These are phyloP conservation scores for Cosmia trapezina DNA, from an alignment of 2,888 invertebrate genomes.

Conservation along the genomic window DNA sequence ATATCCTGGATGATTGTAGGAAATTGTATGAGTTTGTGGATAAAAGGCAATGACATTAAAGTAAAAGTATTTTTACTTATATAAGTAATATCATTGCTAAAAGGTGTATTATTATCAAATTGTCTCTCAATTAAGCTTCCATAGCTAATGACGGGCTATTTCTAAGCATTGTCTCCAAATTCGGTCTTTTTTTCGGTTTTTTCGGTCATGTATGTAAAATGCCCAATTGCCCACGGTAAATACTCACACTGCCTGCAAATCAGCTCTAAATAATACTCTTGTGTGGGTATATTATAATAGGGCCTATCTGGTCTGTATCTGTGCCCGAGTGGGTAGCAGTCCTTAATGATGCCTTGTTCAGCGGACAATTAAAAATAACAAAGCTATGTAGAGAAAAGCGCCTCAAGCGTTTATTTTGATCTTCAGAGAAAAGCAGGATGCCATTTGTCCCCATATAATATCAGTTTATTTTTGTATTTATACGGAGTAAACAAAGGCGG, in stretches of 20 bases:
- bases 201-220: no score
- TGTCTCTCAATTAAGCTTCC: background rate
- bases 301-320: background rate
- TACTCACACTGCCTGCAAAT: background rate
- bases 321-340: slow-evolving; percentile 13
- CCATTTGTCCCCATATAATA: slow-evolving; percentile 13
- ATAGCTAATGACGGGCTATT: no score
- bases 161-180: background rate
- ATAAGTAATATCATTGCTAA: no score
- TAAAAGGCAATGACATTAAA: no score
- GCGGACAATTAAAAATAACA: slow-evolving; percentile 44
- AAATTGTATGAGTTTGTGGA: background rate
- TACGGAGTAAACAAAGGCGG: slow-evolving; percentile 6
- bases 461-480: slow-evolving; percentile 36
- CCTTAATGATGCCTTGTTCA: slow-evolving; percentile 37
- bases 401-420: slow-evolving; percentile 43
- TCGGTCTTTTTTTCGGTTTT: background rate
- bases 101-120: background rate
- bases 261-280: background rate
- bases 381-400: slow-evolving; percentile 29
- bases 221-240: background rate
- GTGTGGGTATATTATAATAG: slow-evolving; percentile 21
- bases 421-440: slow-evolving; percentile 1
- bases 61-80: no score
- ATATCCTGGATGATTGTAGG: background rate